phyloP scores from a whole-genome alignment of 1,140 invertebrate genomes.

The Thaumatotibia leucotreta region DNA sequence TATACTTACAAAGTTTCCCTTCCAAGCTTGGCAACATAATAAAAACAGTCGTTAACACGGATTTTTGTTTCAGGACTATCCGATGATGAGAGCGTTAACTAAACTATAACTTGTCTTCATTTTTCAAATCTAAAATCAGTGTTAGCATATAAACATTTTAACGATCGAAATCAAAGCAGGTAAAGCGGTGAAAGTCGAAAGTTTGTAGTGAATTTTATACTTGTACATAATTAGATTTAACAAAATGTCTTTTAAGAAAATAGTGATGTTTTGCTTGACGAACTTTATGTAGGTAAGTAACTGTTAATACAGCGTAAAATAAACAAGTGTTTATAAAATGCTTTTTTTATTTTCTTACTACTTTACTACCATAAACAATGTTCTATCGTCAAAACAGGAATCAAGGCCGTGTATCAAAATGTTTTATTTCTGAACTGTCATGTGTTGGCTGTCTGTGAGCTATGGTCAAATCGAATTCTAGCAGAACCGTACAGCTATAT shows the following conservation, averaged over 20 bases:
- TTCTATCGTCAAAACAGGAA: neutral
- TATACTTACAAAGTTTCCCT: neutral
- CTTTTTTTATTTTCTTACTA: neutral
- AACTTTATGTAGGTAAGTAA: slow-evolving; percentile 54
- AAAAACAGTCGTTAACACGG: neutral
- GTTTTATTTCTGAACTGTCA: neutral
- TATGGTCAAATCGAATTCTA: neutral
- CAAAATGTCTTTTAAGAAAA: slow-evolving; percentile 43
- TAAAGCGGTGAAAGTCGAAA: slow-evolving; percentile 39
- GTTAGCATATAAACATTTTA: slow-evolving; percentile 25
- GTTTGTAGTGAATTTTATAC: slow-evolving; percentile 64
- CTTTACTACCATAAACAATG: neutral
- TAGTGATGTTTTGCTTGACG: slow-evolving; percentile 63
- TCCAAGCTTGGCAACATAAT: neutral
- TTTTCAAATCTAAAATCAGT: slow-evolving; percentile 46
- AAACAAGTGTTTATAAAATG: slow-evolving; percentile 49
- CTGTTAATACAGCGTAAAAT: slow-evolving; percentile 56
- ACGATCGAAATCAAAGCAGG: slow-evolving; percentile 39
- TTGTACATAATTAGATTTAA: slow-evolving; percentile 63
- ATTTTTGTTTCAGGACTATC: slow-evolving; percentile 43
- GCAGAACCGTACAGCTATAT: neutral
- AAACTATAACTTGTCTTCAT: slow-evolving; percentile 20
- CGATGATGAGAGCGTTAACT: slow-evolving; percentile 47
- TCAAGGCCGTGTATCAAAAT: neutral
- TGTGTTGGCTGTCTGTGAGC: slow-evolving; percentile 1